Evolutionary conservation across 2,113 vertebrate genomes (phyloP).

Genomic region (Butorides virescens): DNA sequence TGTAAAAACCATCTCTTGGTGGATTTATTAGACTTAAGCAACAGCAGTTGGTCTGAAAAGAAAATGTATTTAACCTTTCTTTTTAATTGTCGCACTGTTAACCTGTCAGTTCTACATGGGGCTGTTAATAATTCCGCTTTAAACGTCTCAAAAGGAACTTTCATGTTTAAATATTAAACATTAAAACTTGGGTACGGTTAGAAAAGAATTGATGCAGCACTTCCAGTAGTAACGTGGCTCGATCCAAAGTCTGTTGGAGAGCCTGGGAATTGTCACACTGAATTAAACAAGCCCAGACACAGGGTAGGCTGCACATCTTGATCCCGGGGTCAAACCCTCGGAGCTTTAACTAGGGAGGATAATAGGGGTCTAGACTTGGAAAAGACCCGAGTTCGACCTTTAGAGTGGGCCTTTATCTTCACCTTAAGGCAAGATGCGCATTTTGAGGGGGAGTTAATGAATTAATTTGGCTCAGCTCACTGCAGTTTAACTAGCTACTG

Average conservation of each 20-base stretch:
- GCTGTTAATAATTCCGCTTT: slow-evolving; percentile 44
- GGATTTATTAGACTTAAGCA: slow-evolving; percentile 66
- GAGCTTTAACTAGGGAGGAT: not conserved
- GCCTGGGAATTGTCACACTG: not conserved
- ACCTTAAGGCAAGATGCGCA: not conserved
- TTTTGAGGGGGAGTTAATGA: not conserved
- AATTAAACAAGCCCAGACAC: not conserved
- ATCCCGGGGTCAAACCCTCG: not conserved
- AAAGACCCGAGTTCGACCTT: not conserved
- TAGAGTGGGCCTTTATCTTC: not conserved
- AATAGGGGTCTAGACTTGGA: not conserved
- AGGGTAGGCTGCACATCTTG: not conserved
- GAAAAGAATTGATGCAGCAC: not conserved
- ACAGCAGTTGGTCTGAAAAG: slow-evolving; percentile 62
- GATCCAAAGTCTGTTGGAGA: not conserved
- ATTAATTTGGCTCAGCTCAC: not conserved
- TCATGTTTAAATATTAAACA: slow-evolving; percentile 50
- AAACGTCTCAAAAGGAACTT: slow-evolving; percentile 56
- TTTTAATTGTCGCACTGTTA: slow-evolving; percentile 63
- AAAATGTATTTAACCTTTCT: slow-evolving; percentile 71
- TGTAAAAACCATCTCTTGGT: slow-evolving; percentile 35
- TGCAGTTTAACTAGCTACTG: not conserved
- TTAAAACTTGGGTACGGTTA: not conserved
- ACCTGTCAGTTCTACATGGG: slow-evolving; percentile 55
- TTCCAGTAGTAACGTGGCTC: not conserved